phyloP scores from a whole-genome alignment of 2,888 invertebrate species.

The Tetranychus truncatus region DNA sequence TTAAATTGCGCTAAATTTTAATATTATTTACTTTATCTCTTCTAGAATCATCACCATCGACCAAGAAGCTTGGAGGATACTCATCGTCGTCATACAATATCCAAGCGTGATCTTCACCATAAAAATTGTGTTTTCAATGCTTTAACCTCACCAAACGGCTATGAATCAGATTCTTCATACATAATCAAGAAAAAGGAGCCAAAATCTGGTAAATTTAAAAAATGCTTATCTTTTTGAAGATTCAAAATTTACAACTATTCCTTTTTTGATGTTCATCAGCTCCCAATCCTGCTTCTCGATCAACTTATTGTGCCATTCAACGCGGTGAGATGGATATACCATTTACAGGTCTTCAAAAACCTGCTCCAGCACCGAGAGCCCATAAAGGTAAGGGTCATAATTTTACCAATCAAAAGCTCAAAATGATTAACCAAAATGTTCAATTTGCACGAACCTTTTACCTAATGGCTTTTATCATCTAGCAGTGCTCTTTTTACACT shows the following conservation, averaged over 20 bases:
- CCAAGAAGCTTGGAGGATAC: neutral
- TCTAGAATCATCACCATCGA: too few relatives aligned
- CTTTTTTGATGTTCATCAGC: conserved; percentile 31
- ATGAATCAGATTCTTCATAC: conserved; percentile 22
- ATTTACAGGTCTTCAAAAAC: conserved; percentile 69
- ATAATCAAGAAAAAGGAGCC: conserved; percentile 37
- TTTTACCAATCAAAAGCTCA: neutral
- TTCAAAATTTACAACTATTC: too few relatives aligned
- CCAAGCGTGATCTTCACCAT: conserved; percentile 12
- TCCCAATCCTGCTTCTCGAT: conserved; percentile 18
- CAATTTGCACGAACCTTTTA: too few relatives aligned
- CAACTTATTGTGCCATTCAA: conserved; percentile 21
- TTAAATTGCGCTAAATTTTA: too few relatives aligned
- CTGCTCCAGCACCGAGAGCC: conserved; percentile 50
- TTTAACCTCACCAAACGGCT: conserved; percentile 13
- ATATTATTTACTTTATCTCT: too few relatives aligned
- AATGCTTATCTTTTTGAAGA: neutral
- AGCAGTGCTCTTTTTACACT: too few relatives aligned
- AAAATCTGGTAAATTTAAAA: conserved; percentile 55
- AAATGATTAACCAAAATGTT: neutral
- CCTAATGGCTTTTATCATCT: too few relatives aligned
- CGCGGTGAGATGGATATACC: conserved; percentile 50
- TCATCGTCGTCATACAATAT: neutral
- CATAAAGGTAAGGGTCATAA: conserved; percentile 28
- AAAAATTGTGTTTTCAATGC: conserved; percentile 21